Evolutionary conservation across 2,797 vertebrate species (phyloP).

Genomic region (Scarus forsteni): DNA sequence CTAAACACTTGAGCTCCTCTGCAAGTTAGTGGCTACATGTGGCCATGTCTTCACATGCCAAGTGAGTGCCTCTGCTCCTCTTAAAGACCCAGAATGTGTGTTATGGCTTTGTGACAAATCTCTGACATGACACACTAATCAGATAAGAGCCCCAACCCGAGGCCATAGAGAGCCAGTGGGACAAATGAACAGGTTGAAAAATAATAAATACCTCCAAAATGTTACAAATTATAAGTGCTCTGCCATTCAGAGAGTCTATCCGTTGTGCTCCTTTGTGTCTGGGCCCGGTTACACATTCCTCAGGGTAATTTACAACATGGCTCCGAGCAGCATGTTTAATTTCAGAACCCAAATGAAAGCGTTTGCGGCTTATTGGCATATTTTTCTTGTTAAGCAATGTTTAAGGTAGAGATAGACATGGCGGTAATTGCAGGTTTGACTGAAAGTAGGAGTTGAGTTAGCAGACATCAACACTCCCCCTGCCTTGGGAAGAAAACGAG

Average conservation of each 20-base stretch:
- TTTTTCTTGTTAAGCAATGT: conserved; percentile 91
- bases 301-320: conserved; percentile 88
- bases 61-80: conserved; percentile 47
- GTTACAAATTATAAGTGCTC: conserved; percentile 86
- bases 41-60: conserved; percentile 69
- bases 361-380: conserved; percentile 89
- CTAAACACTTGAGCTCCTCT: conserved; percentile 45
- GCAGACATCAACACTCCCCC: conserved; percentile 77
- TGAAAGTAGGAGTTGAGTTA: conserved; percentile 83
- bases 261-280: conserved; percentile 79
- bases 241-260: conserved; percentile 70
- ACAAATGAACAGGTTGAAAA: conserved; percentile 82
- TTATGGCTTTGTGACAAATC: conserved; percentile 84
- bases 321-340: conserved; percentile 87
- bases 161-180: conserved; percentile 81
- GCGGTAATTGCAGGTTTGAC: conserved; percentile 87
- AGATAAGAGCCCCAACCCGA: conserved; percentile 76
- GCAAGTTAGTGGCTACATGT: conserved; percentile 35
- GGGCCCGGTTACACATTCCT: conserved; percentile 86
- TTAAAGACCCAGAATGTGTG: conserved; percentile 63
- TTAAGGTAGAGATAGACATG: conserved; percentile 89
- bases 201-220: conserved; percentile 84
- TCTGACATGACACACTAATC: conserved; percentile 83
- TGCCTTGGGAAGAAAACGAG: conserved; percentile 75
- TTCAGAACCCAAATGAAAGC: conserved; percentile 87